Conservation (phyloP, 2,888 invertebrate genomes). For the Thelaira solivaga region DNA sequence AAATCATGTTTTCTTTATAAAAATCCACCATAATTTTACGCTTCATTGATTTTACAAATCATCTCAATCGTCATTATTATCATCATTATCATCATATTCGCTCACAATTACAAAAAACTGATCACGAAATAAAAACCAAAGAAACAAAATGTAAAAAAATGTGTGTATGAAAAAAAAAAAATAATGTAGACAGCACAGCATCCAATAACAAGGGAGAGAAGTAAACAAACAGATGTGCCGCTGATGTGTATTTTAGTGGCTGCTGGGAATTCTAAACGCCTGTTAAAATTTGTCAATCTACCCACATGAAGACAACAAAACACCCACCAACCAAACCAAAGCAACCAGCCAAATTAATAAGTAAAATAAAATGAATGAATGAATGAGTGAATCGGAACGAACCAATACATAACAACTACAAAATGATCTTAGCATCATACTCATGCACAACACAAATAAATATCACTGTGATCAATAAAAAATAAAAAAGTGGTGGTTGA, state of each 20-base stretch:
- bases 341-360: not conserved
- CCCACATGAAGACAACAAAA: constrained; percentile 41
- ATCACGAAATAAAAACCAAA: constrained; percentile 25
- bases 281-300: constrained; percentile 31
- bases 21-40: constrained; percentile 34
- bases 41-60: constrained; percentile 50
- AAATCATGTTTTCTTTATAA: constrained; percentile 43
- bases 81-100: not conserved
- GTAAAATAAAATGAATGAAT: not conserved
- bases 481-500: not conserved
- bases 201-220: constrained; percentile 12
- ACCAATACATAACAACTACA: not conserved
- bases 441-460: not conserved
- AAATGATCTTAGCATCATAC: not conserved
- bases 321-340: constrained; percentile 17
- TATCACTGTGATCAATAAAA: constrained; percentile 3
- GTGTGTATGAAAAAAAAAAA: not conserved
- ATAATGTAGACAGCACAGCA: constrained; percentile 15
- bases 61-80: not conserved
- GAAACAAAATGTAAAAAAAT: not conserved
- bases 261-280: constrained; percentile 28
- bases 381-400: not conserved
- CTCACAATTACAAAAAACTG: not conserved
- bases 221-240: not conserved
- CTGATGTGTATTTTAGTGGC: not conserved